phyloP scores from a whole-genome alignment of 2,113 vertebrate genomes.

The Shinisaurus crocodilurus region DNA sequence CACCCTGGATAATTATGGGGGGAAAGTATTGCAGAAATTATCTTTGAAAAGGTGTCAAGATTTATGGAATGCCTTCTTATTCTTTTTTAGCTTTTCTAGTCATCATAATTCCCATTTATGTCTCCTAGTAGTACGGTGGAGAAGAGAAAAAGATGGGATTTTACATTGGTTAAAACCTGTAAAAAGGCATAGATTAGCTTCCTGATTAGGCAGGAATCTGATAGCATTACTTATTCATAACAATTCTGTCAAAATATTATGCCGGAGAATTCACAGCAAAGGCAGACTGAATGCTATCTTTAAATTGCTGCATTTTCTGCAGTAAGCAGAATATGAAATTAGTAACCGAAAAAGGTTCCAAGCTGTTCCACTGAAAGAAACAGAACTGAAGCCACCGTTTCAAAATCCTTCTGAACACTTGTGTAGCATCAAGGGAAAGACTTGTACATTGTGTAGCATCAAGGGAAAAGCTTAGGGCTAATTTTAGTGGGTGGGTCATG shows the following conservation, averaged over 20 bases:
- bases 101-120: neutral
- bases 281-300: slow-evolving; percentile 22
- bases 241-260: slow-evolving; percentile 26
- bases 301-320: slow-evolving; percentile 5
- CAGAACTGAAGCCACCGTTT: neutral
- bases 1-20: neutral
- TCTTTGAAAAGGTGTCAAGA: neutral
- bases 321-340: neutral
- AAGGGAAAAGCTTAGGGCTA: neutral
- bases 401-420: neutral
- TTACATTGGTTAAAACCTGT: neutral
- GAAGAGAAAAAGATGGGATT: neutral
- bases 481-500: neutral
- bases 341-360: neutral
- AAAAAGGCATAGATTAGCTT: slow-evolving; percentile 15
- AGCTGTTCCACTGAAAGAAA: neutral
- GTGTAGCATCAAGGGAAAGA: neutral
- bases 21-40: slow-evolving; percentile 1
- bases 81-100: slow-evolving; percentile 13
- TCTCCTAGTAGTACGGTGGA: neutral
- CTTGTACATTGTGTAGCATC: neutral
- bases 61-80: slow-evolving; percentile 10
- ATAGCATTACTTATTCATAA: slow-evolving; percentile 27
- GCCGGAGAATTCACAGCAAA: slow-evolving; percentile 11
- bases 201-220: slow-evolving; percentile 22